Evolutionary conservation across 2,888 invertebrate genomes (phyloP), one percentile per base, ranked within the genome.

Genomic region (Eupithecia exiguata): DNA sequence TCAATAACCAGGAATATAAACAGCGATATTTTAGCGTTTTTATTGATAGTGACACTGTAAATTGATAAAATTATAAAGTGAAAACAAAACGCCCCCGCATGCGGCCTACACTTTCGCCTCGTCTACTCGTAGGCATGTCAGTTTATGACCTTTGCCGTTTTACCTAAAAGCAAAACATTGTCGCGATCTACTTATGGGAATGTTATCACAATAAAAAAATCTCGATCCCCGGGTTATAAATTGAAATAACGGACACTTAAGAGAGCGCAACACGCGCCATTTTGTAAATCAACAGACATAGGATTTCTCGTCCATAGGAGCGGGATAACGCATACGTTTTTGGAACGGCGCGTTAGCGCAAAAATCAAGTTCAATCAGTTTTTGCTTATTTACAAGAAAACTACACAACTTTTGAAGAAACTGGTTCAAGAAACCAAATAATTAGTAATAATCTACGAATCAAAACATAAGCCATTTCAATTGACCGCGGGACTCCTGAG

Each of bases 21-120:
- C 76, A 79, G 75, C 76, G 72, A 80, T 82, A 82, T 80, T 74
- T 82, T 72, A 36, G 61, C 70, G 72, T 77, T 82, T 84, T 82
- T 75, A 78, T 74, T 68, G 68, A 77, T 53, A 71, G 35, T 69
- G 74, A 43, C 69, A 74, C 38, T 68, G 63, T 53, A 69, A 70
- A 74, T 74, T 75, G 71, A 74, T 70, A 77, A 78, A 77, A 68
- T 73, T 72, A 76, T 74, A 77, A 75, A 80, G 89, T 87, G 90
- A 90, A 90, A 91, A 90, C 88, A 88, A 88, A 79, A 83, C 88
- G 84, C 91, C 90, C 83, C 83, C 88, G 83, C 87, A 65, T 70
- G 16, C 76, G 18, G 62, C 79, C 80, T 75, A 81, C 80, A 79
- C 82, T 81, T 82, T 83, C 81, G 79, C 80, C 68, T 71, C 49